Base-by-base conservation (phyloP, 2,797 vertebrate species). In the Erethizon dorsatum region DNA sequence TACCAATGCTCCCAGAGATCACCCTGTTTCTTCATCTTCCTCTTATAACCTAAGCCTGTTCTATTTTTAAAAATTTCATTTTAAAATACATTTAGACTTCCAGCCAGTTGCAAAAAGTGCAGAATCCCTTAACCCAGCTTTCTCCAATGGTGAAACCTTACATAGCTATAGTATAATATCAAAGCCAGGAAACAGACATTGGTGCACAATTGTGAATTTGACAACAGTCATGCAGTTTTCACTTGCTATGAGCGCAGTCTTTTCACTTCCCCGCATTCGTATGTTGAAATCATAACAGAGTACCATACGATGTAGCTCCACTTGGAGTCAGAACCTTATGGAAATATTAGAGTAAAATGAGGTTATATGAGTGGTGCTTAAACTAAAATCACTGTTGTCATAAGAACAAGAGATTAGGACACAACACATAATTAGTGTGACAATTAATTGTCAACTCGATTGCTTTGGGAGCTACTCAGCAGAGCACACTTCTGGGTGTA, bases 41-140 rank as follows among this genome's bases (percentile, higher is more conserved):
- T 17, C n/a, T 4, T 61, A 15, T 57, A 89, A 86, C 22, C 37
- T 65, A 91, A 61, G 26, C 13, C 33, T 71, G 7, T 37, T 83
- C 22, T 78, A 83, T 50, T 12, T 65, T 56, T 59, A 26, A 14
- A 71, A 65, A 88, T 59, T 90, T 65, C 41, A 47, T 82, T 95
- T 96, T 82, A 47, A 91, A 93, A 82, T 84, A 88, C 28, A 24
- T 59, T 80, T 2, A 54, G 56, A 65, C 4, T 41, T 77, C 67
- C 1, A 84, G 45, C 41, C 83, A 93, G 12, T 50, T 80, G 28
- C n/a, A 88, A 96, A 95, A 75, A 61, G 65, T 28, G 69, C 63
- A 57, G 41, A 73, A 54, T 47, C 14, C 45, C 28, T 80, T 92
- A 41, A 63, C n/a, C 26, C n/a, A 88, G 63, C 22, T 85, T 80